Base-by-base conservation (phyloP, 2,888 invertebrate genomes). In the Sepiola atlantica region DNA sequence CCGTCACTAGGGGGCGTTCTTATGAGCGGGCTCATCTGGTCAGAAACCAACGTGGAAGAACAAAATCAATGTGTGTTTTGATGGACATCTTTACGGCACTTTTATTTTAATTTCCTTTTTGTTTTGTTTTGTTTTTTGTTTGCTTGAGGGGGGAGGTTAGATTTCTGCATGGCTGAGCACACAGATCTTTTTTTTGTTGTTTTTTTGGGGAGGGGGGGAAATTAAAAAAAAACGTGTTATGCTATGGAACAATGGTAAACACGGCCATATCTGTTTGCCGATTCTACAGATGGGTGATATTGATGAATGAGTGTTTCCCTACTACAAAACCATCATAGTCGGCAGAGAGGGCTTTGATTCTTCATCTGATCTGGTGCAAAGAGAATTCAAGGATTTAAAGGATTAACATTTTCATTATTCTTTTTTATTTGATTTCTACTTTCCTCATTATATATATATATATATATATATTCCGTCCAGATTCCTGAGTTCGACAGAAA, bases 81-180 rank as follows among this genome's bases (percentile, higher is more conserved):
- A n/a, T 77, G n/a, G 77, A 77, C 77, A 77, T n/a, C n/a, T 77
- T 32, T 12, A 77, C 18, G n/a, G 77, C 32, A 32, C 32, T 77
- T 77, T 32, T 77, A 77, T n/a, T 32, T 77, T 77, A 77, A 77
- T 77, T 77, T 77, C 45, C 45, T 8, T 45, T 45, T 45, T 8
- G 45, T 8, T 45, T 45, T 2, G 2, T 45, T 45, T 45, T 45
- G 45, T 4, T 45, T n/a, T n/a, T n/a, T n/a, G 28, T 77, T 77
- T 77, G 77, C 77, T 77, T 77, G n/a, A n/a, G n/a, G 77, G 77
- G 77, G 77, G 77, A 77, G 77, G 77, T 32, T n/a, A 77, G 77
- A n/a, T 32, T 77, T 77, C n/a, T 77, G 77, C 77, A 77, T 77
- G n/a, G n/a, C 14, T 77, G 16, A 77, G 77, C 77, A 77, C 28